Evolutionary conservation across 2,888 invertebrate species (phyloP), one percentile per base, ranked within the genome.

Genomic region (Timandra comae): DNA sequence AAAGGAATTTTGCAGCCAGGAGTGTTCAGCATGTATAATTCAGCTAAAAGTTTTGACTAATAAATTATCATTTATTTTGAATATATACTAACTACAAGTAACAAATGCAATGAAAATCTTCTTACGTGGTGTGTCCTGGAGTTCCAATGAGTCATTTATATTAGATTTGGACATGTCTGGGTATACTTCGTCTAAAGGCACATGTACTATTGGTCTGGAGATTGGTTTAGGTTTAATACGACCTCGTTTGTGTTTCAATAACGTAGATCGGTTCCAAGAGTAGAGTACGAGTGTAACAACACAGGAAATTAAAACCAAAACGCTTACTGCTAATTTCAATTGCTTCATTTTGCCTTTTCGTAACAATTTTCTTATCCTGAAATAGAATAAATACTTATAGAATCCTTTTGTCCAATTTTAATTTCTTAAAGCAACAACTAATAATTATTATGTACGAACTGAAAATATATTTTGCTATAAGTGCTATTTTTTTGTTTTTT

Each of bases 1-100:
- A 67, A 16, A 1, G 81, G 82, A 37, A 82, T 81, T 57, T 68
- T 58, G 42, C 82, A 81, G 2, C 80, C 80, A 1, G 56, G 52
- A 5, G 75, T 79, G 25, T 70, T 41, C 27, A 82, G 43, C 55
- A 72, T 53, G 27, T 52, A 46, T n/a, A n/a, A n/a, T n/a, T n/a
- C n/a, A n/a, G n/a, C n/a, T n/a, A n/a, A n/a, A n/a, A n/a, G n/a
- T n/a, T n/a, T n/a, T n/a, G n/a, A n/a, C n/a, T n/a, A n/a, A n/a
- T n/a, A n/a, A n/a, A n/a, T n/a, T n/a, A n/a, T n/a, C n/a, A n/a
- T n/a, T n/a, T n/a, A n/a, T n/a, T n/a, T n/a, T n/a, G n/a, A n/a
- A n/a, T n/a, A n/a, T n/a, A n/a, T n/a, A n/a, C n/a, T n/a, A n/a
- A n/a, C n/a, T n/a, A n/a, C n/a, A n/a, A n/a, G n/a, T n/a, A n/a